These are phyloP conservation scores for Taxidea taxus DNA, from an alignment of 2,113 vertebrate genomes.

Conservation along the genomic window DNA sequence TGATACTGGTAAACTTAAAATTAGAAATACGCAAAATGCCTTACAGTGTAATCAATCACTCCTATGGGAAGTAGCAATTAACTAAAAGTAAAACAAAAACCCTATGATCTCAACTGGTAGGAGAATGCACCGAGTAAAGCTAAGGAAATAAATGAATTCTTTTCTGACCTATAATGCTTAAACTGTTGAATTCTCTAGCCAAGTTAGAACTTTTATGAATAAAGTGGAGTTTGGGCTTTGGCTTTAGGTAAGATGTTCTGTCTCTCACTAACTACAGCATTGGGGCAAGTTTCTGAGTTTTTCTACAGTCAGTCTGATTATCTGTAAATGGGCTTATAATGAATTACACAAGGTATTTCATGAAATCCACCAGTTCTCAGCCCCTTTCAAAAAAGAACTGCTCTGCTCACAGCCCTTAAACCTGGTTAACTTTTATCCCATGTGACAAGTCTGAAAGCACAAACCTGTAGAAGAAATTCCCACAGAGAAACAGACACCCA, in stretches of 20 bases:
- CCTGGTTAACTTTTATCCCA: neutral
- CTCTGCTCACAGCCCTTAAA: neutral
- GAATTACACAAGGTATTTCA: neutral
- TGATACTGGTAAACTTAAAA: neutral
- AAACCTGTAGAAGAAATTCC: neutral
- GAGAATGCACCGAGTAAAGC: neutral
- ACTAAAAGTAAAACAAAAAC: constrained; percentile 4
- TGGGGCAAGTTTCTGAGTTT: neutral
- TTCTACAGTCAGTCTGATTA: neutral
- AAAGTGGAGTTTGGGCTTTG: neutral
- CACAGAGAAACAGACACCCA: neutral
- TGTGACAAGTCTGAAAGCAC: neutral
- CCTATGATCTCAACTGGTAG: neutral
- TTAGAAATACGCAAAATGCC: neutral
- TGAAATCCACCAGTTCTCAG: neutral
- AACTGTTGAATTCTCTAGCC: neutral
- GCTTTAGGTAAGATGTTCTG: neutral
- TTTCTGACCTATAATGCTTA: neutral
- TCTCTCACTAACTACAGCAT: neutral
- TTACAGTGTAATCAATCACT: neutral
- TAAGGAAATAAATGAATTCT: neutral
- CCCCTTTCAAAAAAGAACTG: neutral
- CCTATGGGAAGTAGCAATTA: neutral
- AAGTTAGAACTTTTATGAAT: neutral
- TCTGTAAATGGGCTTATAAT: neutral